phyloP scores from a whole-genome alignment of 2,888 invertebrate species.

The Eupithecia subfuscata region DNA sequence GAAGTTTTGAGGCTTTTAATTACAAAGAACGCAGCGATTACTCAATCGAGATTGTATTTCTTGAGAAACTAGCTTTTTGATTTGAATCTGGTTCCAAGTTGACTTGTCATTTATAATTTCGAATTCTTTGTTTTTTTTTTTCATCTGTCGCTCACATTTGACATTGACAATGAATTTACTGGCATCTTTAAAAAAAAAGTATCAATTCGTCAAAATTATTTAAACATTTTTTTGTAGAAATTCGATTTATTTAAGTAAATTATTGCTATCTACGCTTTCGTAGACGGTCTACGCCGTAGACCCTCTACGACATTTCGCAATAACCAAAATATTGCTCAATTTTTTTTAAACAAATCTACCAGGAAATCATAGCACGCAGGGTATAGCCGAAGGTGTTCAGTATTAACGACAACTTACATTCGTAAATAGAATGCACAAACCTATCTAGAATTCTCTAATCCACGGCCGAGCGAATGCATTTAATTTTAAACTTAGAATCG shows the following conservation, averaged over 20 bases:
- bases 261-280: slow-evolving; percentile 7
- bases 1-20: slow-evolving; percentile 20
- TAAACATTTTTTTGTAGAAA: background rate
- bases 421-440: slow-evolving; percentile 12
- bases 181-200: background rate
- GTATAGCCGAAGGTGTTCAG: background rate
- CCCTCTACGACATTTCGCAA: background rate
- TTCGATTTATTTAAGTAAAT: background rate
- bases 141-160: background rate
- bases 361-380: background rate
- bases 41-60: slow-evolving; percentile 35
- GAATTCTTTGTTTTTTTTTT: background rate
- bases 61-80: slow-evolving; percentile 29
- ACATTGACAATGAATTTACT: slow-evolving; percentile 1
- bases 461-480: slow-evolving; percentile 13
- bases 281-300: slow-evolving; percentile 12
- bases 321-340: background rate
- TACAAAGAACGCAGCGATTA: slow-evolving; percentile 23
- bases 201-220: background rate
- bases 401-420: background rate
- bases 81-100: slow-evolving; percentile 17
- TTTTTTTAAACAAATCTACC: background rate
- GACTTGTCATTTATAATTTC: slow-evolving; percentile 13
- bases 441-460: background rate
- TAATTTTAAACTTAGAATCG: slow-evolving; percentile 13